Evolutionary conservation across 2,888 invertebrate species (phyloP), one percentile per base, ranked within the genome.

Genomic region (Charanyca ferruginea): DNA sequence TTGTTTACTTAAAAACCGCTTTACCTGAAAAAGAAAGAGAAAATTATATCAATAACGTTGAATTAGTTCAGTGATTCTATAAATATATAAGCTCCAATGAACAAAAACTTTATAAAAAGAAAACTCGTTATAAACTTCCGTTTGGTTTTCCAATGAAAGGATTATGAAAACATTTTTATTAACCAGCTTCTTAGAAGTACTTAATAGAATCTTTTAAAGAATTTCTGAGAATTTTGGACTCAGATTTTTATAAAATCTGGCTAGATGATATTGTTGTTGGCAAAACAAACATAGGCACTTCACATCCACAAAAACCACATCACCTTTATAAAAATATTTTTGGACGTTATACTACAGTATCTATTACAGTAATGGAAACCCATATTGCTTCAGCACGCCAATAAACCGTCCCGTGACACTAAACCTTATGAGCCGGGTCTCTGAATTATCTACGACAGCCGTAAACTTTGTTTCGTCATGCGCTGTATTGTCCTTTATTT

Each of bases 381-480:
- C 58, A 73, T 81, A 77, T 78, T 72, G 80, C 83, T 81, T 75
- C 81, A 77, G 83, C 79, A 74, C 74, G 69, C 79, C 81, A 82
- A 83, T 83, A 83, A 82, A 83, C 76, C 75, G 77, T 75, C 76
- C 77, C 68, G 80, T 66, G 76, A 70, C 80, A 77, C 68, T 83
- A 83, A 83, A 81, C 79, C 80, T 79, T 77, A 82, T 77, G 80
- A 82, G 76, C 55, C 55, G 73, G 81, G 77, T 77, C 79, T 63
- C 80, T 80, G 84, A 84, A 83, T 84, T 84, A 83, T 83, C 82
- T 78, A 84, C 71, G 83, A 81, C 77, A 76, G 71, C 81, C 84
- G 83, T 84, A 84, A 82, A 81, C 75, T 79, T 79, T 80, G 79
- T 83, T 84, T 82, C 82, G 81, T 83, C 84, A 81, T 81, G 72